Evolutionary conservation across 2,797 vertebrate genomes (phyloP).

Genomic region (Lycodopsis pacificus): DNA sequence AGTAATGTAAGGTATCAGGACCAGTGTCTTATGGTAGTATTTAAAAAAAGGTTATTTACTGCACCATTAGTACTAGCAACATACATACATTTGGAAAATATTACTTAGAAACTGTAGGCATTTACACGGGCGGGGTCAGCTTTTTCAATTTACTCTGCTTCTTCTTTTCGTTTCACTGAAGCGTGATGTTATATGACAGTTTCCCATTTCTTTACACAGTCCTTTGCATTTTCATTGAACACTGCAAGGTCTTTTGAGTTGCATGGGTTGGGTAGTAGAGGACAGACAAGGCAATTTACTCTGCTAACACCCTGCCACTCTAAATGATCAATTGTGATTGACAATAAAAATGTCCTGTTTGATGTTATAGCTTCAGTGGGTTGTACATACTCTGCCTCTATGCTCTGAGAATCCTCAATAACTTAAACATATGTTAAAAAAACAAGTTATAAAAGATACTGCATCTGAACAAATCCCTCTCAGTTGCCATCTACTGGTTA

Average conservation of each 20-base stretch:
- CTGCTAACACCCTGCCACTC: not conserved
- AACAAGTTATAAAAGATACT: not conserved
- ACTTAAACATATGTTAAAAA: not conserved
- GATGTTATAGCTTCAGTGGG: not conserved
- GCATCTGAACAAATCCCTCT: conserved; percentile 41
- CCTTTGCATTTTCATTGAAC: no score
- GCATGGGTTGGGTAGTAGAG: no score
- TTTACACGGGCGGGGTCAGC: not conserved
- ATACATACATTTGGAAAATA: not conserved
- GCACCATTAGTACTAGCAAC: not conserved
- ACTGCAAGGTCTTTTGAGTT: no score
- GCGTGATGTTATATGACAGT: no score
- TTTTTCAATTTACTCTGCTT: conserved; percentile 5
- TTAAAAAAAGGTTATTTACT: not conserved
- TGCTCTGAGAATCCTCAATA: not conserved
- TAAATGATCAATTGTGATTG: not conserved
- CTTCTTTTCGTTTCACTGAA: no score
- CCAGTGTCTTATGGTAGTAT: not conserved
- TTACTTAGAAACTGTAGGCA: not conserved
- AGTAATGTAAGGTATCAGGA: not conserved
- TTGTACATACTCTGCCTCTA: not conserved
- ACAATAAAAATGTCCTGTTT: not conserved
- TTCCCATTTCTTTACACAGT: no score
- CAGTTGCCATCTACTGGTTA: conserved; percentile 78
- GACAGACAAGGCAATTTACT: no score